Conservation (phyloP, 2,797 vertebrate species). For the Pangasius macronema region DNA sequence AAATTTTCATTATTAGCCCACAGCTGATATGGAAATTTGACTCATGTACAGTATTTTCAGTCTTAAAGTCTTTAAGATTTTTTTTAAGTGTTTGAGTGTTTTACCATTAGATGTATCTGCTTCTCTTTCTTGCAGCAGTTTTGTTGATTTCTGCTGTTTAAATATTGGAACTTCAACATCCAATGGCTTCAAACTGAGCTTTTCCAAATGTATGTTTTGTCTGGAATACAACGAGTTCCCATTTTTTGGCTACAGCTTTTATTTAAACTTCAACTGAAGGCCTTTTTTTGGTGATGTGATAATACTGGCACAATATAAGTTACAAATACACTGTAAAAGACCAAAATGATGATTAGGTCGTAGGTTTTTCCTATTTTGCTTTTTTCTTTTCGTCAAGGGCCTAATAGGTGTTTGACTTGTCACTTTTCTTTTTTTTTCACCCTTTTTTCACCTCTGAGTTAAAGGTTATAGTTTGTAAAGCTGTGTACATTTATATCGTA, state of each 20-base stretch:
- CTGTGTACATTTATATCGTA: conserved; percentile 11
- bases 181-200: background rate
- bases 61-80: background rate
- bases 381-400: too few relatives aligned
- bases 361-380: too few relatives aligned
- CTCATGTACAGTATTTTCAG: background rate
- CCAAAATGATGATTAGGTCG: too few relatives aligned
- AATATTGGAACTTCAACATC: background rate
- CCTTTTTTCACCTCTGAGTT: background rate
- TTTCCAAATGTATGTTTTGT: background rate
- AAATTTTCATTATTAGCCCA: background rate
- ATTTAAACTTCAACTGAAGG: background rate
- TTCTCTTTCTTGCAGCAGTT: background rate
- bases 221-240: background rate
- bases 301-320: background rate
- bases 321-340: too few relatives aligned
- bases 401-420: background rate
- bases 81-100: background rate
- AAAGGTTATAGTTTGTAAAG: conserved; percentile 9
- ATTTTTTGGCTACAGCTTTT: background rate
- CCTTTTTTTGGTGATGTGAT: background rate
- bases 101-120: background rate
- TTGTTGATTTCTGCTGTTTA: background rate
- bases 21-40: background rate
- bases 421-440: background rate